phyloP scores from a whole-genome alignment of 2,797 vertebrate species.

The Delichon dasypus region DNA sequence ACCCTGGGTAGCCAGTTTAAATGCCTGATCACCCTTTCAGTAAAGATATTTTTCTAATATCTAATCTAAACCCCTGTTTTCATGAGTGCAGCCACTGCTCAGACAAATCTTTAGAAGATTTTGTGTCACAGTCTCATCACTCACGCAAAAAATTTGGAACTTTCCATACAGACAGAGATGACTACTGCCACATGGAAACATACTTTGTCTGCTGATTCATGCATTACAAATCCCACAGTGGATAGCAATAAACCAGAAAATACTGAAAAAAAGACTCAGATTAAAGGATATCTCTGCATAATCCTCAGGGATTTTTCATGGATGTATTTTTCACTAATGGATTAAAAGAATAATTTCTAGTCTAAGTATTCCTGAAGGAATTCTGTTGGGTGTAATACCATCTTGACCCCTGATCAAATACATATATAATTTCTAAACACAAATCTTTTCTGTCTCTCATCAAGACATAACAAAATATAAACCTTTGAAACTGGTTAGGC shows the following conservation, averaged over 20 bases:
- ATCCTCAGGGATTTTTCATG: slow-evolving; percentile 35
- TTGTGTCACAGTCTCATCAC: slow-evolving; percentile 16
- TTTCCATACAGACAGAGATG: slow-evolving; percentile 46
- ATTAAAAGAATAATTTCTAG: slow-evolving; percentile 63
- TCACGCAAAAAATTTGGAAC: slow-evolving; percentile 33
- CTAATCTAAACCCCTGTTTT: background rate
- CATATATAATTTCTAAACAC: slow-evolving; percentile 22
- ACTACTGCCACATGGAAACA: background rate
- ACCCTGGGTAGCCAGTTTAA: background rate
- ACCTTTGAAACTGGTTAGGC: background rate
- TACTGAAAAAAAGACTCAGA: background rate
- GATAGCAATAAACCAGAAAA: slow-evolving; percentile 74
- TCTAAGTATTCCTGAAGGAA: slow-evolving; percentile 70
- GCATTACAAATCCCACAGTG: slow-evolving; percentile 72
- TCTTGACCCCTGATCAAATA: slow-evolving; percentile 78
- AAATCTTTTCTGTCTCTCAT: slow-evolving; percentile 33
- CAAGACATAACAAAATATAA: background rate
- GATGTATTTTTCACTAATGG: slow-evolving; percentile 2
- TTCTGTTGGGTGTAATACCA: slow-evolving; percentile 68
- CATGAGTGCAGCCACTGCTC: background rate
- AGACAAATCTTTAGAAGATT: slow-evolving; percentile 57
- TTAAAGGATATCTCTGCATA: slow-evolving; percentile 18
- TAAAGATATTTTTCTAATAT: background rate
- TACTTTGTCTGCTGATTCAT: slow-evolving; percentile 28
- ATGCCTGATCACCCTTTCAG: background rate